A percentile compares a stretch with the other conserved stretches of the same genome.
Evolutionary conservation across 2,888 invertebrate genomes (phyloP).

Genomic region (Drosophila setosimentum): DNA sequence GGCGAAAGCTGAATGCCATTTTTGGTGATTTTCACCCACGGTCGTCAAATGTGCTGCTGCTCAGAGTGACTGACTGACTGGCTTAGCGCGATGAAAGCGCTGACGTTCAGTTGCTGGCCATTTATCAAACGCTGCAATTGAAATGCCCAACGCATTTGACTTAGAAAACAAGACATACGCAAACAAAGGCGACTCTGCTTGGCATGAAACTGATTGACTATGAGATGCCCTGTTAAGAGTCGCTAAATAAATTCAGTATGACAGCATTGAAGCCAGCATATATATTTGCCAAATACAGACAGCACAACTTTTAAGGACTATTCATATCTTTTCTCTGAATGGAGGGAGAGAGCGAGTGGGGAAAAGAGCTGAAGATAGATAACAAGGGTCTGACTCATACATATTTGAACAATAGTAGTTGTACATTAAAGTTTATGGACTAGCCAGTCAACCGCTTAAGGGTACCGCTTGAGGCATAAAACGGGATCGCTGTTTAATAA

Average conservation of each 20-base stretch:
- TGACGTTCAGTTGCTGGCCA: slow-evolving; percentile 61
- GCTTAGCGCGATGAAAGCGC: slow-evolving; percentile 42
- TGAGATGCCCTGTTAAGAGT: slow-evolving; percentile 17
- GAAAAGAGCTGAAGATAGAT: neutral
- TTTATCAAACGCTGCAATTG: slow-evolving; percentile 78
- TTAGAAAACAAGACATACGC: slow-evolving; percentile 54
- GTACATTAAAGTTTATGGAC: neutral
- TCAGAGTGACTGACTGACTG: slow-evolving; percentile 50
- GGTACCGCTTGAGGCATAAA: neutral
- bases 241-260: neutral
- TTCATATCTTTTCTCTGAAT: neutral
- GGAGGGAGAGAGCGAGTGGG: neutral
- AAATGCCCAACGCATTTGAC: slow-evolving; percentile 71
- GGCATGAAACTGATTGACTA: slow-evolving; percentile 1
- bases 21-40: slow-evolving; percentile 77
- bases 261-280: neutral
- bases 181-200: slow-evolving; percentile 19
- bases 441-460: neutral
- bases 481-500: neutral
- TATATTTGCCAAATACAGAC: neutral
- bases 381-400: neutral
- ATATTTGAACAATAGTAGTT: neutral
- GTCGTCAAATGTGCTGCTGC: slow-evolving; percentile 63
- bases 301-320: neutral
- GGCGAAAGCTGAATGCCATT: slow-evolving; percentile 78